phyloP scores from a whole-genome alignment of 2,888 invertebrate genomes.

The Poecilus cupreus region DNA sequence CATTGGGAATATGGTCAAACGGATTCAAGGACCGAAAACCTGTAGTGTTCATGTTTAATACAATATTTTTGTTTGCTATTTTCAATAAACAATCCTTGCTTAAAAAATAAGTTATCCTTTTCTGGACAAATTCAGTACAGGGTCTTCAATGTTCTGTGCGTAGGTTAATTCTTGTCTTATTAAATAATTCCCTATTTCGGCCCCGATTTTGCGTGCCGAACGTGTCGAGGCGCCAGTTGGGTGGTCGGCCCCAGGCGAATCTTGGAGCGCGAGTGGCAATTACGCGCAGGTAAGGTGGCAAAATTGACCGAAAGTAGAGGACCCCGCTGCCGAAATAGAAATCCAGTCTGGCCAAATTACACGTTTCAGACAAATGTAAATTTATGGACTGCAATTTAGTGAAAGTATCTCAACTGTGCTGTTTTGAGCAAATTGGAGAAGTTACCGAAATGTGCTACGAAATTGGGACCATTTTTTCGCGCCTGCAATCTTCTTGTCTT shows the following conservation, averaged over 20 bases:
- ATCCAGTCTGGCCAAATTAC: slow-evolving; percentile 27
- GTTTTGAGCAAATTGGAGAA: slow-evolving; percentile 17
- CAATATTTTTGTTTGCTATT: no score
- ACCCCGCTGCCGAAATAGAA: slow-evolving; percentile 39
- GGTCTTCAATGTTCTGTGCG: no score
- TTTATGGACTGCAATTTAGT: slow-evolving; percentile 56
- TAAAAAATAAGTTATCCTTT: no score
- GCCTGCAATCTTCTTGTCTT: background rate
- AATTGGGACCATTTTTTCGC: background rate
- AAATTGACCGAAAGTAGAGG: slow-evolving; percentile 56
- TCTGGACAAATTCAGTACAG: no score
- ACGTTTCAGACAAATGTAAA: slow-evolving; percentile 34
- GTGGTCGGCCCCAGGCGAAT: slow-evolving; percentile 45
- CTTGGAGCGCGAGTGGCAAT: slow-evolving; percentile 42
- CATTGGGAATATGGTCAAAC: no score
- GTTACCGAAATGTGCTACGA: background rate
- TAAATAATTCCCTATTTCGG: no score
- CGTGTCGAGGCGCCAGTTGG: slow-evolving; percentile 37
- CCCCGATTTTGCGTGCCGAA: background rate
- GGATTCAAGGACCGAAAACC: no score
- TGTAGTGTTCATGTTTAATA: no score
- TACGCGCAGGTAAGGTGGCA: slow-evolving; percentile 59
- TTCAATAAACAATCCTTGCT: no score
- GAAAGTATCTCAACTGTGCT: slow-evolving; percentile 36
- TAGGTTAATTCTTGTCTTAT: no score